Base-by-base conservation (phyloP, 1,140 invertebrate genomes). In the Polypedilum pembai region DNA sequence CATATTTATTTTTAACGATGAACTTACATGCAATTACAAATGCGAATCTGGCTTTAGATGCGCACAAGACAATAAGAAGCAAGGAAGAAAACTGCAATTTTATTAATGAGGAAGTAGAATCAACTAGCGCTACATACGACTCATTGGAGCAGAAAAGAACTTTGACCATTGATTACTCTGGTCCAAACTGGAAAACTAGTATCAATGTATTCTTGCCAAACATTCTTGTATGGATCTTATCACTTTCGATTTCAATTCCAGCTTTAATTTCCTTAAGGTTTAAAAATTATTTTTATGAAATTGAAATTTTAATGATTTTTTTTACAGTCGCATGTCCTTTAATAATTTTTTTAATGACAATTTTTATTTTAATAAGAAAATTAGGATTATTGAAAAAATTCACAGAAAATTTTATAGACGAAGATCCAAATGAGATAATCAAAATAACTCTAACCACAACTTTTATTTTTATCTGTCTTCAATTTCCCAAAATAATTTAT, bases 101-200 rank as follows among this genome's bases (percentile, higher is more conserved):
- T 56, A 56, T 56, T n/a, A 56, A 56, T 56, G 45, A 56, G 45
- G 45, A 56, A 56, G 45, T 56, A 15, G 45, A 56, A n/a, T 56
- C 45, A 15, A 56, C 12, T 0, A 56, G 45, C 45, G 12, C 12
- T 56, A 56, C 45, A 56, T 56, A 56, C n/a, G 45, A 56, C 15
- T 4, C 45, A 56, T 56, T 56, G 15, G 45, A 56, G n/a, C 45
- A 56, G n/a, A 56, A 56, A n/a, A 56, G 45, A n/a, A 56, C 45
- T 15, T 56, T 56, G n/a, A 56, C 45, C 12, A 56, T 56, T n/a
- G 45, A 56, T 56, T 56, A 56, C 3, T 56, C 45, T 56, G 45
- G 45, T 56, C 45, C 45, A n/a, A 56, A 56, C 12, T 56, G 45
- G 45, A 56, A 56, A n/a, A 56, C 45, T 3, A 56, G 45, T 0